Conservation (phyloP, 2,888 invertebrate species). For the Galeopsomyia nigrocyanea region DNA sequence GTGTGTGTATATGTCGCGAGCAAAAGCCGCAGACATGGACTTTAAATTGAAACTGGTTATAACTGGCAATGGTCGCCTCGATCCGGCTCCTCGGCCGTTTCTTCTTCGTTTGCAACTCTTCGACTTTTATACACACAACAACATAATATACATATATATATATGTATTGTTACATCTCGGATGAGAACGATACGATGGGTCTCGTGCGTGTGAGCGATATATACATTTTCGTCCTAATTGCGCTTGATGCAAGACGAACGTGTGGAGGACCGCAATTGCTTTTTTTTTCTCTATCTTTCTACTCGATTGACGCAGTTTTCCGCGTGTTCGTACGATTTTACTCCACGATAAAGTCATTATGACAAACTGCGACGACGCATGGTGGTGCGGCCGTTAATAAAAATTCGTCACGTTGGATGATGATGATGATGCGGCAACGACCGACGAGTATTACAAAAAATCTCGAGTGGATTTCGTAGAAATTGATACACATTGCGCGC, state of each 20-base stretch:
- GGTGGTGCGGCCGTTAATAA: no score
- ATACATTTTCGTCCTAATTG: slow-evolving; percentile 46
- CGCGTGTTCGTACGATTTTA: no score
- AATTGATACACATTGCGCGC: no score
- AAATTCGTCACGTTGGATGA: no score
- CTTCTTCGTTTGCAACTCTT: no score
- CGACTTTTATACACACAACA: no score
- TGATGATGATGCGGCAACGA: no score
- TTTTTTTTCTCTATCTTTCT: slow-evolving; percentile 17
- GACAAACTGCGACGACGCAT: no score
- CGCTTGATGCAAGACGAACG: slow-evolving; percentile 10
- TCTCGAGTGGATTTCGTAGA: no score
- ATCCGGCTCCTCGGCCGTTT: slow-evolving; percentile 48
- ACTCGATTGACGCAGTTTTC: no score
- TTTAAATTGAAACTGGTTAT: slow-evolving; percentile 65
- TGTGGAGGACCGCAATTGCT: slow-evolving; percentile 30
- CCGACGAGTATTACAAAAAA: no score
- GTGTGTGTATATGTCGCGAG: slow-evolving; percentile 12
- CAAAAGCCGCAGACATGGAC: slow-evolving; percentile 31
- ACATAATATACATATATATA: slow-evolving; percentile 2
- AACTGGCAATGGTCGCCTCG: slow-evolving; percentile 58
- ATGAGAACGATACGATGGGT: background rate
- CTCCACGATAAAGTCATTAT: no score
- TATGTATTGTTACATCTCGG: slow-evolving; percentile 2
- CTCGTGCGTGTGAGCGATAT: background rate